Conservation (phyloP, 2,888 invertebrate species). For the Lingula anatina region DNA sequence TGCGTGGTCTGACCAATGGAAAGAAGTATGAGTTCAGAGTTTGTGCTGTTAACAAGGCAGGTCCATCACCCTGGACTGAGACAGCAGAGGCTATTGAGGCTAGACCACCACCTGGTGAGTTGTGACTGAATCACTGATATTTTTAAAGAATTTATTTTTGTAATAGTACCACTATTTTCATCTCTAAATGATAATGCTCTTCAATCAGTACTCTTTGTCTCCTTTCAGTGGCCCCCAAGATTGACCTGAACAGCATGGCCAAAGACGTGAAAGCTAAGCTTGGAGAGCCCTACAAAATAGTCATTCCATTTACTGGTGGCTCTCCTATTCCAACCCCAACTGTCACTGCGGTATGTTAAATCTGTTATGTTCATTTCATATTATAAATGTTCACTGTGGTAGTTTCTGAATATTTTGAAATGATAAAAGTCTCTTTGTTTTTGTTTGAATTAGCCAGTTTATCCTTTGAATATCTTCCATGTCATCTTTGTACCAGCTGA, state of each 20-base stretch:
- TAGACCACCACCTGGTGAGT: constrained; percentile 71
- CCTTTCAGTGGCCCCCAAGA: constrained; percentile 72
- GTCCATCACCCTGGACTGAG: constrained; percentile 88
- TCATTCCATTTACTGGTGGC: constrained; percentile 89
- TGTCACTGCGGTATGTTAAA: constrained; percentile 70
- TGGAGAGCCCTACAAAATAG: constrained; percentile 92
- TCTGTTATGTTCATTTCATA: not conserved
- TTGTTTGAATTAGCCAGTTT: too few relatives aligned
- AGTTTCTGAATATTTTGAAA: too few relatives aligned
- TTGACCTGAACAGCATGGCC: constrained; percentile 70
- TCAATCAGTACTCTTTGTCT: not conserved
- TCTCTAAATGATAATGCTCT: too few relatives aligned
- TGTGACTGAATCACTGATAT: not conserved
- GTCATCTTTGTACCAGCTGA: too few relatives aligned
- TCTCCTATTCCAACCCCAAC: constrained; percentile 67
- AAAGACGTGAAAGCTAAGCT: constrained; percentile 90
- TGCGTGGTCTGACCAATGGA: constrained; percentile 77
- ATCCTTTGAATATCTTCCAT: too few relatives aligned
- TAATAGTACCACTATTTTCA: too few relatives aligned
- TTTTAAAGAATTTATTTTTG: too few relatives aligned
- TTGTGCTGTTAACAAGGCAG: constrained; percentile 94
- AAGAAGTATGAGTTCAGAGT: constrained; percentile 98
- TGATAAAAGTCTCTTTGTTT: too few relatives aligned
- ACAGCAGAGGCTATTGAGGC: constrained; percentile 88
- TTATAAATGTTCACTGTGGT: not conserved